phyloP scores from a whole-genome alignment of 2,797 vertebrate genomes.

The Gymnocypris eckloni region DNA sequence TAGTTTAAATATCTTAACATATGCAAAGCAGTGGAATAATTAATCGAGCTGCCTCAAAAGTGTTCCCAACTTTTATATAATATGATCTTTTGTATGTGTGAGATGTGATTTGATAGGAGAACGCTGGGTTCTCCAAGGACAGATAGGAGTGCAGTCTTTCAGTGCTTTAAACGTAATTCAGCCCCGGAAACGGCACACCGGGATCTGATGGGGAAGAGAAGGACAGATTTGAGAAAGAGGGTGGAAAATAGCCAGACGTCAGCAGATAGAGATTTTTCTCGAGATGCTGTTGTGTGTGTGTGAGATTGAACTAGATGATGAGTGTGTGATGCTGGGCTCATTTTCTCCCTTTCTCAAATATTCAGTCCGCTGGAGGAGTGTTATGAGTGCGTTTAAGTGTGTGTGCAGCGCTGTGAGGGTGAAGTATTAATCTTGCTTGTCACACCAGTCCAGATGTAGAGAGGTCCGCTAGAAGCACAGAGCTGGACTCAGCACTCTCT shows the following conservation, averaged over 20 bases:
- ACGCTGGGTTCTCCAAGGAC: constrained; percentile 1
- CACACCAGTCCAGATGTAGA: constrained; percentile 97
- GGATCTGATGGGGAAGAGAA: constrained; percentile 63
- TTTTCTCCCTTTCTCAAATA: constrained; percentile 40
- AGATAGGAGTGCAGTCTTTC: neutral
- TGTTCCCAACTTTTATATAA: neutral
- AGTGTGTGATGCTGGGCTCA: constrained; percentile 28
- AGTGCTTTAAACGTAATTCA: neutral
- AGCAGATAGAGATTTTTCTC: constrained; percentile 91
- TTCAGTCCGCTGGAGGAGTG: constrained; percentile 63
- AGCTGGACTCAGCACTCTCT: constrained; percentile 94
- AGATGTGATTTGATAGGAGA: constrained; percentile 14
- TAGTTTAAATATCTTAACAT: neutral
- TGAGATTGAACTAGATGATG: constrained; percentile 59
- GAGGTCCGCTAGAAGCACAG: constrained; percentile 94
- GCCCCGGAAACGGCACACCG: neutral
- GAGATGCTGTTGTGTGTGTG: constrained; percentile 84
- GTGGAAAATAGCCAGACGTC: constrained; percentile 79
- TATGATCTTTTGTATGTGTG: neutral
- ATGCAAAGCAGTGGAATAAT: neutral
- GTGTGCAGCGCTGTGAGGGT: constrained; percentile 62
- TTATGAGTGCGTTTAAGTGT: constrained; percentile 64
- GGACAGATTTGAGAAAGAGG: constrained; percentile 41
- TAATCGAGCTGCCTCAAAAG: neutral
- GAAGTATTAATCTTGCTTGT: constrained; percentile 99